phyloP scores from a whole-genome alignment of 2,113 vertebrate genomes.

The human (Homo sapiens) region DNA sequence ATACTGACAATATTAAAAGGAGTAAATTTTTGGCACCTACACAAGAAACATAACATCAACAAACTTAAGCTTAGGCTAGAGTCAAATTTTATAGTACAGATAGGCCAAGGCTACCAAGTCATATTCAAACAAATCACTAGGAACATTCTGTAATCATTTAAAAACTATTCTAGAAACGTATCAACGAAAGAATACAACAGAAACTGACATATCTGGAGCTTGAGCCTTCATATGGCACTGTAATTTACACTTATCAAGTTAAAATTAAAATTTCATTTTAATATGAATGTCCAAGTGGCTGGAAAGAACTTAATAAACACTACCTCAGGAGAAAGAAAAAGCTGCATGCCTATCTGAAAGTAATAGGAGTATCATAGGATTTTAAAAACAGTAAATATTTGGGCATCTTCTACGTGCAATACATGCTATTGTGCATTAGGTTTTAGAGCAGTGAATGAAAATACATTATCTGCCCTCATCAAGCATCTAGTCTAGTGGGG shows the following conservation, averaged over 20 bases:
- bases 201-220: not conserved
- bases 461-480: not conserved
- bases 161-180: constrained; percentile 34
- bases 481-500: not conserved
- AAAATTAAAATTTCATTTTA: constrained; percentile 10
- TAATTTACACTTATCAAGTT: not conserved
- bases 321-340: not conserved
- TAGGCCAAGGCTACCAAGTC: not conserved
- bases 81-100: not conserved
- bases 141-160: not conserved
- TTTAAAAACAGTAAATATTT: not conserved
- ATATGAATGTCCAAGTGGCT: not conserved
- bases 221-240: not conserved
- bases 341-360: not conserved
- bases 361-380: not conserved
- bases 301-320: not conserved
- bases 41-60: not conserved
- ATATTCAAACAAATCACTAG: not conserved
- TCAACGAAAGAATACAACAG: not conserved
- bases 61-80: not conserved
- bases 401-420: not conserved
- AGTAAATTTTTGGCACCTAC: not conserved
- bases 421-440: not conserved
- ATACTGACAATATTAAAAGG: not conserved
- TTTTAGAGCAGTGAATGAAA: not conserved